phyloP scores from a whole-genome alignment of 2,113 vertebrate species.

The Chaetura pelagica region DNA sequence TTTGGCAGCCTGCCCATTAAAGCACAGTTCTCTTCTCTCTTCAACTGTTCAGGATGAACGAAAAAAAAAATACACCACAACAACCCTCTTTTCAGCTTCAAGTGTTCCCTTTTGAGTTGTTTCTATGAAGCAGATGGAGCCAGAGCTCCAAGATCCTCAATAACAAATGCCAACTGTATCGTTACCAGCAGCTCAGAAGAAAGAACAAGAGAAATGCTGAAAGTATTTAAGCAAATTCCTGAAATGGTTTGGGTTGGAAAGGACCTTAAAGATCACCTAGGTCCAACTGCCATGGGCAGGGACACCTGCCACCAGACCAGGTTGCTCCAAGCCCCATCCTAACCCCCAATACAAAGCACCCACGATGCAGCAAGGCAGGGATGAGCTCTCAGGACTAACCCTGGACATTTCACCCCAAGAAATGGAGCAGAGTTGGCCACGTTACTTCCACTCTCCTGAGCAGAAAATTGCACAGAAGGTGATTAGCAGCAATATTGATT shows the following conservation, averaged over 20 bases:
- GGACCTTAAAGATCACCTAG: too few relatives aligned
- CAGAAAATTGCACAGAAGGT: not conserved
- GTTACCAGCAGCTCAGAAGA: not conserved
- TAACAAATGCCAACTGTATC: not conserved
- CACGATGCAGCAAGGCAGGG: not conserved
- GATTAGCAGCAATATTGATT: not conserved
- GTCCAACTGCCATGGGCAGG: too few relatives aligned
- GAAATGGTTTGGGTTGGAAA: too few relatives aligned
- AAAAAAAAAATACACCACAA: too few relatives aligned
- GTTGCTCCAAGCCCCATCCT: too few relatives aligned
- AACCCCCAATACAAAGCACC: too few relatives aligned
- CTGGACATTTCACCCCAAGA: not conserved
- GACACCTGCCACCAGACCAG: too few relatives aligned
- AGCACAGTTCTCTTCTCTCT: not conserved
- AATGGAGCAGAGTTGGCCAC: not conserved
- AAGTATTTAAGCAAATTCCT: not conserved
- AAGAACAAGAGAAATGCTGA: not conserved
- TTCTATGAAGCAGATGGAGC: rapidly evolving
- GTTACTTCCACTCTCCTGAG: not conserved
- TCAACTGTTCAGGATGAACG: rapidly evolving
- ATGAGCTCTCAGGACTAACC: not conserved
- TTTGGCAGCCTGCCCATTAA: not conserved
- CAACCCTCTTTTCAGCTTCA: too few relatives aligned
- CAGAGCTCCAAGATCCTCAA: not conserved
- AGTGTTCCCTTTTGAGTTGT: not conserved